Evolutionary conservation across 2,888 invertebrate species (phyloP).

Genomic region (Gnatocerus cornutus): DNA sequence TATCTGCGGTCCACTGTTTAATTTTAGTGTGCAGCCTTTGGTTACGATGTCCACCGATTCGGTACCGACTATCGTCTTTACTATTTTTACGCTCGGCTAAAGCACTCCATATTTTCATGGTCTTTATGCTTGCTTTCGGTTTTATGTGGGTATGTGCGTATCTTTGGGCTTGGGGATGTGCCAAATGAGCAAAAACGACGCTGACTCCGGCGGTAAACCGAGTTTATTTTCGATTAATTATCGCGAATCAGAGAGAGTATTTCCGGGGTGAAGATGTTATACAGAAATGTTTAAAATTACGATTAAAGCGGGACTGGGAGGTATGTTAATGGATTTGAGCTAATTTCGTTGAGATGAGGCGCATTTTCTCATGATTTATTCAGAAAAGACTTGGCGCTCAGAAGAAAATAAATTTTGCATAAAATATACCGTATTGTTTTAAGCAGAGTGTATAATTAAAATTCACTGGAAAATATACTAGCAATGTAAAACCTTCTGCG

Average conservation of each 20-base stretch:
- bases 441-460: too few species aligned
- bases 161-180: slow-evolving; percentile 46
- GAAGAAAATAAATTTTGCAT: too few species aligned
- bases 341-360: too few species aligned
- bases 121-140: slow-evolving; percentile 29
- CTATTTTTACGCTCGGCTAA: slow-evolving; percentile 54
- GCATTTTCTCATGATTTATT: too few species aligned
- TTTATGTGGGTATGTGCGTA: slow-evolving; percentile 29
- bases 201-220: slow-evolving; percentile 1
- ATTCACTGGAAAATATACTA: too few species aligned
- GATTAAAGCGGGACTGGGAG: background rate
- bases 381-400: too few species aligned
- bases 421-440: too few species aligned
- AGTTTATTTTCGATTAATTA: slow-evolving; percentile 24
- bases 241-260: slow-evolving; percentile 7
- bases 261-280: slow-evolving; percentile 8
- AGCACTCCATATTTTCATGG: slow-evolving; percentile 27
- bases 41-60: slow-evolving; percentile 61
- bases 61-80: slow-evolving; percentile 52
- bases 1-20: slow-evolving; percentile 66
- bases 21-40: slow-evolving; percentile 62
- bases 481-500: too few species aligned
- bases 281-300: background rate
- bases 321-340: too few species aligned
- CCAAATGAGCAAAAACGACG: slow-evolving; percentile 33